Evolutionary conservation across 35 echinoderm and acorn worm species (phyloP).

Genomic region (Chiridota heheva): DNA sequence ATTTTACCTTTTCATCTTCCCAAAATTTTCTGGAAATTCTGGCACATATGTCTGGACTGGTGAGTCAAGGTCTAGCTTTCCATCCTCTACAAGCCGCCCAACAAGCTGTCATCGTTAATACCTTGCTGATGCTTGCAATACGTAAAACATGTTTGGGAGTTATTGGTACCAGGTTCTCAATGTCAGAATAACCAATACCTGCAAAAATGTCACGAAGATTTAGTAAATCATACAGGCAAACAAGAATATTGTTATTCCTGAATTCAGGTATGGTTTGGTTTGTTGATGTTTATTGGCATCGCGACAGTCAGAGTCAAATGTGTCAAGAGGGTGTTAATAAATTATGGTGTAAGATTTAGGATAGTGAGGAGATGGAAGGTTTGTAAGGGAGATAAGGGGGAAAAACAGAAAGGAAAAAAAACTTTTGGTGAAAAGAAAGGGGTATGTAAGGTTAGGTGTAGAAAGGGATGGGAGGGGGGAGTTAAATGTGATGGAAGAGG

Average conservation of each 20-base stretch:
- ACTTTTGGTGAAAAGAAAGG: not conserved
- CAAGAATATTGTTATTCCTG: not conserved
- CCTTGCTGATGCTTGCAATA: constrained; percentile 95
- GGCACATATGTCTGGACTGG: constrained; percentile 82
- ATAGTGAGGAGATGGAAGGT: too few relatives aligned
- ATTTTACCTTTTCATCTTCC: constrained; percentile 92
- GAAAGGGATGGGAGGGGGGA: too few relatives aligned
- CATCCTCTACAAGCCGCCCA: constrained; percentile 75
- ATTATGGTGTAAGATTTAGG: too few relatives aligned
- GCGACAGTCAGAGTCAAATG: too few relatives aligned
- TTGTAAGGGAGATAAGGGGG: too few relatives aligned
- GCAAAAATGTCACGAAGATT: not conserved
- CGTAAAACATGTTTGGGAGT: constrained; percentile 50
- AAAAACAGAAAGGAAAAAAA: too few relatives aligned
- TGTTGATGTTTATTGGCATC: too few relatives aligned
- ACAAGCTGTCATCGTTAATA: constrained; percentile 79
- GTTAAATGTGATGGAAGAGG: too few relatives aligned
- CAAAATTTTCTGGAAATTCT: constrained; percentile 78
- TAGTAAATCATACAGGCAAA: not conserved
- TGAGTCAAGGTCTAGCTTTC: constrained; percentile 87
- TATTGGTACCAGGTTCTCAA: constrained; percentile 84
- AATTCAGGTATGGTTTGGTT: not conserved
- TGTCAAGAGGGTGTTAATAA: too few relatives aligned
- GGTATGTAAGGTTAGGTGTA: not conserved
- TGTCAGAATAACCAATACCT: constrained; percentile 85